phyloP scores from a whole-genome alignment of 2,888 invertebrate species.

The Coronaproctus castanopsis region DNA sequence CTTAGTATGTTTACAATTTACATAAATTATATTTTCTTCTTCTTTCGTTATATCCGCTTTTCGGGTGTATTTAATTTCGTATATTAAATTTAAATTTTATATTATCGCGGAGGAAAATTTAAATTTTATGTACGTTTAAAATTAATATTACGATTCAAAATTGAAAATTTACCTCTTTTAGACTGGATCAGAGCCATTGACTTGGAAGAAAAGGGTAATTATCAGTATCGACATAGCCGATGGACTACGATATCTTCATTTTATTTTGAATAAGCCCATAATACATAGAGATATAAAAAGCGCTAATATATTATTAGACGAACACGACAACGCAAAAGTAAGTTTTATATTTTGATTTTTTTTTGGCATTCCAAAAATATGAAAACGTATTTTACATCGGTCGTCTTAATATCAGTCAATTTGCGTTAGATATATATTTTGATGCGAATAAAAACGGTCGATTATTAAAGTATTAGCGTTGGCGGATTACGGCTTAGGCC shows the following conservation, averaged over 20 bases:
- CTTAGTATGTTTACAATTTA: not conserved
- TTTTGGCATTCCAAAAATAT: too few species aligned
- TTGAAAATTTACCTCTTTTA: not conserved
- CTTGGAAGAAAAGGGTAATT: conserved; percentile 36
- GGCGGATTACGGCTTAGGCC: too few species aligned
- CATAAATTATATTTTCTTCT: not conserved
- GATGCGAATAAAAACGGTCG: too few species aligned
- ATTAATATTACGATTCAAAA: too few species aligned
- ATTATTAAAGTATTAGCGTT: too few species aligned
- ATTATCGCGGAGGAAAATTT: too few species aligned
- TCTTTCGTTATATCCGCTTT: not conserved
- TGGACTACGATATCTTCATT: conserved; percentile 47
- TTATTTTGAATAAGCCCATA: conserved; percentile 35
- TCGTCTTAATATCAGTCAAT: too few species aligned
- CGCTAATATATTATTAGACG: conserved; percentile 54
- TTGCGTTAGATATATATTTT: too few species aligned
- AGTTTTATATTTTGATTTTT: conserved; percentile 10
- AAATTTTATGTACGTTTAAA: too few species aligned
- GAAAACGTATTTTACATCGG: too few species aligned
- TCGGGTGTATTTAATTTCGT: not conserved
- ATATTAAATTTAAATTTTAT: too few species aligned
- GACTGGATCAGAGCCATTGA: conserved; percentile 21
- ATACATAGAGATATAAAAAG: conserved; percentile 62
- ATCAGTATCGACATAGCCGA: conserved; percentile 44
- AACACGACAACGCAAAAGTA: conserved; percentile 43